Conservation (phyloP, 2,797 vertebrate genomes). For the Aulostomus chinensis region DNA sequence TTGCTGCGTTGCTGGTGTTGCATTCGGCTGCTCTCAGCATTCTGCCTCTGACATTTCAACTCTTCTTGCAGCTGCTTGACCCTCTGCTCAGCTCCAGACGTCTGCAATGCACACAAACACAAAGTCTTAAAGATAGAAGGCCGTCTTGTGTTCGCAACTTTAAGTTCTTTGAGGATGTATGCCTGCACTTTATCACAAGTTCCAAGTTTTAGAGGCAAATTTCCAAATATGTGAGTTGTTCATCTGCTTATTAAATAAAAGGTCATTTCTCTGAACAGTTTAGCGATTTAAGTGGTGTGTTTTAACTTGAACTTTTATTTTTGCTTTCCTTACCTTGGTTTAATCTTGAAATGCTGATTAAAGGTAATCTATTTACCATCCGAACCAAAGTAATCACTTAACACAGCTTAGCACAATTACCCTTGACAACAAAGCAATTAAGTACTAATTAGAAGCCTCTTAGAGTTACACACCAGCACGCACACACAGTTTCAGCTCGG, state of each 20-base stretch:
- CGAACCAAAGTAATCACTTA: constrained; percentile 8
- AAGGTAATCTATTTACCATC: background rate
- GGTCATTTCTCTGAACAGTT: background rate
- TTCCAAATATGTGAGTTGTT: too few relatives aligned
- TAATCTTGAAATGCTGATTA: background rate
- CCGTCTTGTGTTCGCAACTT: background rate
- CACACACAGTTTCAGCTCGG: too few relatives aligned
- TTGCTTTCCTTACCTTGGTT: background rate
- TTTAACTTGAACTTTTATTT: background rate
- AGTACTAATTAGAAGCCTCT: background rate
- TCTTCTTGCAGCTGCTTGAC: constrained; percentile 83
- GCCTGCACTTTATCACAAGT: background rate
- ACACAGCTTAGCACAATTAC: background rate
- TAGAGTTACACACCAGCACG: background rate
- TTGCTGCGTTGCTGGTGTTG: constrained; percentile 77
- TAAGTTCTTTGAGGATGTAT: background rate
- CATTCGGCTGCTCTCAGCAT: constrained; percentile 77
- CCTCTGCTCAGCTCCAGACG: constrained; percentile 69
- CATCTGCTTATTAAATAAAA: too few relatives aligned
- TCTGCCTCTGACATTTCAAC: constrained; percentile 82
- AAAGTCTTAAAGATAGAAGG: background rate
- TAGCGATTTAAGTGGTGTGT: too few relatives aligned
- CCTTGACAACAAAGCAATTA: constrained; percentile 7
- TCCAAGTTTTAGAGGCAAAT: too few relatives aligned
- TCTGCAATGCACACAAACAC: constrained; percentile 54